A percentile compares a stretch with the other conserved stretches of the same genome.
These are phyloP conservation scores for Alviniconcha marisindica DNA, from an alignment of 1,140 invertebrate species.

Conservation along the genomic window DNA sequence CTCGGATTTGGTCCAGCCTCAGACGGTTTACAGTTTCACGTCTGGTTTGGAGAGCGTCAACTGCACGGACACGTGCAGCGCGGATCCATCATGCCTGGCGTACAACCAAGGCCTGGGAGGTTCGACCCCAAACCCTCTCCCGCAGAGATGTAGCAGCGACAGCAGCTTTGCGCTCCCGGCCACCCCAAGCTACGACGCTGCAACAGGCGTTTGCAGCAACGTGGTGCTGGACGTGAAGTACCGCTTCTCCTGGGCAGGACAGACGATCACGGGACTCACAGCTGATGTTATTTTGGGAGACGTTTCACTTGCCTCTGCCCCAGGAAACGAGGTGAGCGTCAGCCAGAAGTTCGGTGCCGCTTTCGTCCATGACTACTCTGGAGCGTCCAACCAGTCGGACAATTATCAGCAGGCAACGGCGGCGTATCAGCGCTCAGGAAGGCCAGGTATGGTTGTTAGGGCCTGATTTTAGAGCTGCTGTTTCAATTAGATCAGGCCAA, in stretches of 20 bases:
- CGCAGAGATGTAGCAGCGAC: constrained; percentile 53
- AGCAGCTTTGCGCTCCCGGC: constrained; percentile 45
- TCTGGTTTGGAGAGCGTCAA: neutral
- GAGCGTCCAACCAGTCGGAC: constrained; percentile 22
- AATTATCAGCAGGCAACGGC: constrained; percentile 21
- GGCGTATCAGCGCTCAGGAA: constrained; percentile 34
- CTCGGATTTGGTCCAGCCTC: neutral
- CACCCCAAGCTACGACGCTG: constrained; percentile 18
- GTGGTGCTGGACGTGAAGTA: constrained; percentile 59
- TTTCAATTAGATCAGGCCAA: no score
- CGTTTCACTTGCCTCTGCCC: neutral
- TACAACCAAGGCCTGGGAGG: constrained; percentile 31
- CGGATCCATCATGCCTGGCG: constrained; percentile 9
- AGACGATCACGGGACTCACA: constrained; percentile 46
- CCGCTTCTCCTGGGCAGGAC: constrained; percentile 49
- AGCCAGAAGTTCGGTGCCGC: constrained; percentile 30
- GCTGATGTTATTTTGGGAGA: constrained; percentile 48
- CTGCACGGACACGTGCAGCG: constrained; percentile 30
- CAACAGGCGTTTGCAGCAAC: constrained; percentile 20
- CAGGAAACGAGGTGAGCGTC: neutral
- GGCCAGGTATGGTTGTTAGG: no score
- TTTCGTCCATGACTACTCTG: constrained; percentile 27
- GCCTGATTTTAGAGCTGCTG: no score
- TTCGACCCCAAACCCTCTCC: neutral
- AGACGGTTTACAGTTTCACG: neutral